These are phyloP conservation scores for Amniataba percoides DNA, from an alignment of 2,797 vertebrate genomes.

Conservation along the genomic window DNA sequence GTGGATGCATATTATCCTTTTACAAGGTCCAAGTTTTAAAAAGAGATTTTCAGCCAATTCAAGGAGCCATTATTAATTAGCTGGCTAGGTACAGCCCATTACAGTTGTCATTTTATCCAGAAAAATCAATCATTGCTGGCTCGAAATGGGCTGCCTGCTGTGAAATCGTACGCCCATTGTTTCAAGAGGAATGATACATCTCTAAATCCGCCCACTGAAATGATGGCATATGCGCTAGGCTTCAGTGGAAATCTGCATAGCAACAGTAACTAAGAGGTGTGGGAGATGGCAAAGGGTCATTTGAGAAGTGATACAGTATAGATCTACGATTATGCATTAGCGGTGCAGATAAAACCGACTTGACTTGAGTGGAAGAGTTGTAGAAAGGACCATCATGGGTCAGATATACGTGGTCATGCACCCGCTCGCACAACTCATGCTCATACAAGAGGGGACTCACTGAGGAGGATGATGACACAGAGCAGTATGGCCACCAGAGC, in stretches of 20 bases:
- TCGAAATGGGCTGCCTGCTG: not conserved
- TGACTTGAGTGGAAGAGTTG: not conserved
- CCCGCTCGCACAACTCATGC: slow-evolving; percentile 2
- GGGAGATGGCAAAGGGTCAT: not conserved
- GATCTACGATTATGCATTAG: too few relatives aligned
- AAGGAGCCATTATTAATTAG: not conserved
- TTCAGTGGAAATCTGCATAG: not conserved
- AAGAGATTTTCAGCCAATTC: not conserved
- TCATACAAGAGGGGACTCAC: slow-evolving; percentile 82
- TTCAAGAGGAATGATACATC: not conserved
- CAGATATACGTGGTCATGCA: not conserved
- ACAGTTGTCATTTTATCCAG: not conserved
- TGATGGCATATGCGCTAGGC: not conserved
- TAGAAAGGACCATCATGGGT: not conserved
- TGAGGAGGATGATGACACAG: slow-evolving; percentile 93
- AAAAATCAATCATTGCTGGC: not conserved
- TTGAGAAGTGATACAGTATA: not conserved
- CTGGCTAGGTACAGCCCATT: not conserved
- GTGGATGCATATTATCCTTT: not conserved
- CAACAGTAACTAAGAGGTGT: slow-evolving; percentile 1
- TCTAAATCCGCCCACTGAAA: not conserved
- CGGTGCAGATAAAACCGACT: not conserved
- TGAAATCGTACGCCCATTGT: not conserved
- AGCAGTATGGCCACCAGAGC: slow-evolving; percentile 95
- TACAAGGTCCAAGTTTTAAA: not conserved